phyloP scores from a whole-genome alignment of 2,888 invertebrate species.

The Stegophylla sp. region DNA sequence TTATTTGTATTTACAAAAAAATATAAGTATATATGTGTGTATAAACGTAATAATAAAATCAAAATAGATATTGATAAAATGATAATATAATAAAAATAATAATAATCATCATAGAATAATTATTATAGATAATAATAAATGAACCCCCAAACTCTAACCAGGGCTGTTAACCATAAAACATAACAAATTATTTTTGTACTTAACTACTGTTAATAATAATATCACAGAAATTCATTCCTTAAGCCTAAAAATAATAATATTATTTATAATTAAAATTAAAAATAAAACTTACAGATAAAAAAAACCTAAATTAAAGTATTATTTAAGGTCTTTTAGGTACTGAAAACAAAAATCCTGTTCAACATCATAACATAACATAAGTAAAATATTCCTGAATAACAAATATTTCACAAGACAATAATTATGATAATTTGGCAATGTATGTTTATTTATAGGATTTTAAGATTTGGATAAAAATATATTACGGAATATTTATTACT shows the following conservation, averaged over 20 bases:
- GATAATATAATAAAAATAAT: constrained; percentile 30
- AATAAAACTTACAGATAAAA: neutral
- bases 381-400: constrained; percentile 7
- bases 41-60: constrained; percentile 30
- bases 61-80: constrained; percentile 33
- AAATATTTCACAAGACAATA: neutral
- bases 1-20: constrained; percentile 39
- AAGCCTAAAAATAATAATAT: constrained; percentile 1
- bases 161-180: constrained; percentile 29
- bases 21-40: constrained; percentile 17
- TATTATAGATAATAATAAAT: constrained; percentile 23
- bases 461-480: neutral
- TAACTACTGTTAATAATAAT: constrained; percentile 43
- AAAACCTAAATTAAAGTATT: neutral
- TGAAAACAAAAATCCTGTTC: neutral
- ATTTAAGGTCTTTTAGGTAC: constrained; percentile 33
- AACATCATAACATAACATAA: neutral
- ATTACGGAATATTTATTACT: constrained; percentile 3
- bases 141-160: constrained; percentile 27
- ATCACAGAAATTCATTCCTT: constrained; percentile 44
- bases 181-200: constrained; percentile 52
- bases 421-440: neutral
- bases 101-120: neutral
- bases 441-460: constrained; percentile 14
- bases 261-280: neutral